Percentiles rank a stretch among this genome's conserved stretches.
Conservation (phyloP, 2,888 invertebrate genomes). For the Tryphoninae sp. region DNA sequence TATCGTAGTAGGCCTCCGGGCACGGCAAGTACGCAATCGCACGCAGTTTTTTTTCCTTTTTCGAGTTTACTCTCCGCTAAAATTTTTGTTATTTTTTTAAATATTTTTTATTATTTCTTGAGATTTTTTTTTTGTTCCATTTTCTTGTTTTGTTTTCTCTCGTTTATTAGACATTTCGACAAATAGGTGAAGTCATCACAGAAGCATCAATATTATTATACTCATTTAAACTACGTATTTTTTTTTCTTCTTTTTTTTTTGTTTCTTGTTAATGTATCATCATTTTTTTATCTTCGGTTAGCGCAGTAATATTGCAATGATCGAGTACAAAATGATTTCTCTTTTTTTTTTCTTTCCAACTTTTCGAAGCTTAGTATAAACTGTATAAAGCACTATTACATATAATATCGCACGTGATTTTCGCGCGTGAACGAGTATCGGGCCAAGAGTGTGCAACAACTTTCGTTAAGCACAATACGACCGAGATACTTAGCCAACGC, state of each 20-base stretch:
- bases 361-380: conserved; percentile 79
- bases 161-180: conserved; percentile 75
- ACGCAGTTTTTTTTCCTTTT: conserved; percentile 27
- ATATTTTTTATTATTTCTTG: conserved; percentile 41
- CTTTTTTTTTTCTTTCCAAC: conserved; percentile 60
- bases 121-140: conserved; percentile 34
- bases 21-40: conserved; percentile 69
- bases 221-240: conserved; percentile 76
- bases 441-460: conserved; percentile 20
- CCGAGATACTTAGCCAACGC: conserved; percentile 48
- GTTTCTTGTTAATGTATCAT: conserved; percentile 51
- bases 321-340: conserved; percentile 79
- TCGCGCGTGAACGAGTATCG: conserved; percentile 46
- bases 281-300: conserved; percentile 73
- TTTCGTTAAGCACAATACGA: conserved; percentile 31
- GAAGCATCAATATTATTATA: conserved; percentile 79
- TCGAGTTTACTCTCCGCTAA: conserved; percentile 36
- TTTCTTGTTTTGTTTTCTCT: conserved; percentile 58
- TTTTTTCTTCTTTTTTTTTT: conserved; percentile 62
- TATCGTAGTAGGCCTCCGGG: conserved; percentile 58
- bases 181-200: conserved; percentile 79
- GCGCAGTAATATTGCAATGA: conserved; percentile 79
- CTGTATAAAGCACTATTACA: conserved; percentile 80
- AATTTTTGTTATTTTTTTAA: conserved; percentile 42
- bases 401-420: conserved; percentile 65